A percentile compares a stretch with the other conserved stretches of the same genome.
These are phyloP conservation scores for Amia ocellicauda DNA, from an alignment of 2,113 vertebrate species.

Conservation along the genomic window DNA sequence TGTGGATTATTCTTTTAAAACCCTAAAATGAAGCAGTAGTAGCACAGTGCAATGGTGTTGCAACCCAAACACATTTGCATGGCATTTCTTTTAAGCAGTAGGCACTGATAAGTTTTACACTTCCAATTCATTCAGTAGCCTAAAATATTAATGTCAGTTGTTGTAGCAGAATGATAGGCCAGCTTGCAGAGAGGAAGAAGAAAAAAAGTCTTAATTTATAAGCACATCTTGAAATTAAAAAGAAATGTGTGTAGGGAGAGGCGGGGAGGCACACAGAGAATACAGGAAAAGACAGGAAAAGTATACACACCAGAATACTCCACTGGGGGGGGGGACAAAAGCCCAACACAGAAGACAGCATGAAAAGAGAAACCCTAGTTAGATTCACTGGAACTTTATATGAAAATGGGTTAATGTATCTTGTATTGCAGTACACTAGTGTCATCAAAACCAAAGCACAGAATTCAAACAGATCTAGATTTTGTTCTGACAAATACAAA, in stretches of 20 bases:
- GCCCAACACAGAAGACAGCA: conserved; percentile 80
- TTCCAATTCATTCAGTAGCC: no score
- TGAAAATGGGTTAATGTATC: not conserved
- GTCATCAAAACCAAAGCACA: not conserved
- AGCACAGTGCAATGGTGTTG: no score
- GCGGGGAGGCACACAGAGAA: not conserved
- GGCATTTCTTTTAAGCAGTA: no score
- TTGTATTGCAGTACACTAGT: not conserved
- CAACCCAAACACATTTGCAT: no score
- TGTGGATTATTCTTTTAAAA: no score
- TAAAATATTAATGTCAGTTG: no score
- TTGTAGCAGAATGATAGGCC: conserved; percentile 16
- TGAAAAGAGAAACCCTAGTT: conserved; percentile 73
- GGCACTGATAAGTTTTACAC: no score
- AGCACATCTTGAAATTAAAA: not conserved
- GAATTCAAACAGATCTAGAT: not conserved
- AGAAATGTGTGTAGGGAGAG: not conserved
- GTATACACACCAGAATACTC: conserved; percentile 96
- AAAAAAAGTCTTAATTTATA: not conserved
- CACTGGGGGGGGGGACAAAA: conserved; percentile 77
- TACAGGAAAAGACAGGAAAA: conserved; percentile 21
- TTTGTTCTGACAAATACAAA: no score
- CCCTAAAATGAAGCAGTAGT: no score
- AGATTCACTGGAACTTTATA: conserved; percentile 39
- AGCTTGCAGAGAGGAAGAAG: conserved; percentile 11